Evolutionary conservation across 2,888 invertebrate species (phyloP).

Genomic region (Drosophila colorata): DNA sequence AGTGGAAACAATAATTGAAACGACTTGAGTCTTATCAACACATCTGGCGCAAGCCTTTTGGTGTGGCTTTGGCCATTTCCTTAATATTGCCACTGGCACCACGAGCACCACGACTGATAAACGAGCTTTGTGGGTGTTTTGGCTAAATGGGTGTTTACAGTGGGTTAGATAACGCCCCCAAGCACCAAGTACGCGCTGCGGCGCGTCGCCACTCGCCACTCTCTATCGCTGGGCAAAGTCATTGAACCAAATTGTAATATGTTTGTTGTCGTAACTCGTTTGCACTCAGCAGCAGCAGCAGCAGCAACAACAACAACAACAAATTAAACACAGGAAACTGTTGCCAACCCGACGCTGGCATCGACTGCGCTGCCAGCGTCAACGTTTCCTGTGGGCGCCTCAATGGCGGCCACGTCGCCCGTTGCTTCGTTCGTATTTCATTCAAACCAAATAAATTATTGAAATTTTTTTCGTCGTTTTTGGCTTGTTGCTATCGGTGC

Average conservation of each 20-base stretch:
- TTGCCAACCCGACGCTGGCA: constrained; percentile 68
- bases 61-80: constrained; percentile 35
- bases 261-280: constrained; percentile 80
- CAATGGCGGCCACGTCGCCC: constrained; percentile 71
- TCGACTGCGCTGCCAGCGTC: constrained; percentile 54
- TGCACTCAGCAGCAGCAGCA: constrained; percentile 63
- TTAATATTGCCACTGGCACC: constrained; percentile 26
- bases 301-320: constrained; percentile 40
- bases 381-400: constrained; percentile 83
- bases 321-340: constrained; percentile 77
- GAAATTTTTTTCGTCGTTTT: constrained; percentile 67
- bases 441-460: constrained; percentile 79
- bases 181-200: constrained; percentile 7
- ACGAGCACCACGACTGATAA: constrained; percentile 25
- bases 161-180: constrained; percentile 62
- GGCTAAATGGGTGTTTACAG: constrained; percentile 62
- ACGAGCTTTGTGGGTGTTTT: constrained; percentile 57
- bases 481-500: constrained; percentile 79
- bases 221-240: constrained; percentile 75
- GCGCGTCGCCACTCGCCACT: constrained; percentile 21
- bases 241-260: constrained; percentile 80
- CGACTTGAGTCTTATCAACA: constrained; percentile 46
- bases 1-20: background rate
- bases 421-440: constrained; percentile 75
- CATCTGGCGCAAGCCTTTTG: constrained; percentile 57